A percentile compares a stretch with the other conserved stretches of the same genome.
phyloP scores from a whole-genome alignment of 2,113 vertebrate genomes.

The Leucoraja erinaceus region DNA sequence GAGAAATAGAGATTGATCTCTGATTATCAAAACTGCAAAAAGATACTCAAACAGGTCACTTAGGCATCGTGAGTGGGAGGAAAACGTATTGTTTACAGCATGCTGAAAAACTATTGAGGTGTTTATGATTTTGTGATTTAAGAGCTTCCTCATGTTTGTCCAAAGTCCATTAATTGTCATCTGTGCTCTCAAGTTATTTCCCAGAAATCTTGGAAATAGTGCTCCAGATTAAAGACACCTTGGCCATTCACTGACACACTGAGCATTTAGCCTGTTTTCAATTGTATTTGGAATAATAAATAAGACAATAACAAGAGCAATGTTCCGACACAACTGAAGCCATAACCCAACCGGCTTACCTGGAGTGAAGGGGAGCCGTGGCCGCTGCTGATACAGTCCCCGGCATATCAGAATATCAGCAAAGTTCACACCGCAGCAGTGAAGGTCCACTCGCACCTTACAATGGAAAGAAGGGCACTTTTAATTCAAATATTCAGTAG shows the following conservation, averaged over 20 bases:
- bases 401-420: slow-evolving; percentile 47
- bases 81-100: not conserved
- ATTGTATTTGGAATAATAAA: not conserved
- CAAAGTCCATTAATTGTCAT: not conserved
- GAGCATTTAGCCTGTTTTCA: not conserved
- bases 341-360: slow-evolving; percentile 9
- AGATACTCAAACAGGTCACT: not conserved
- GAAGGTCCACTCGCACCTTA: slow-evolving; percentile 47
- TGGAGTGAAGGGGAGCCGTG: slow-evolving; percentile 45
- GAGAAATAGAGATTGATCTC: not conserved
- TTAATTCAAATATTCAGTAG: not conserved
- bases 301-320: not conserved
- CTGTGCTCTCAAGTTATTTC: not conserved
- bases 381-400: slow-evolving; percentile 48
- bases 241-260: not conserved
- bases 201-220: not conserved
- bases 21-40: not conserved
- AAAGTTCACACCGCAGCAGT: slow-evolving; percentile 51
- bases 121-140: not conserved
- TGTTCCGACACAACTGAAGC: not conserved
- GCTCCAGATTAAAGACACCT: not conserved
- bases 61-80: too few species aligned
- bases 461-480: slow-evolving; percentile 30
- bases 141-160: not conserved
- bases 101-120: not conserved